Percentiles rank a stretch among this genome's conserved stretches.
Conservation (phyloP, 2,113 vertebrate species). For the Cinclus mexicanus region DNA sequence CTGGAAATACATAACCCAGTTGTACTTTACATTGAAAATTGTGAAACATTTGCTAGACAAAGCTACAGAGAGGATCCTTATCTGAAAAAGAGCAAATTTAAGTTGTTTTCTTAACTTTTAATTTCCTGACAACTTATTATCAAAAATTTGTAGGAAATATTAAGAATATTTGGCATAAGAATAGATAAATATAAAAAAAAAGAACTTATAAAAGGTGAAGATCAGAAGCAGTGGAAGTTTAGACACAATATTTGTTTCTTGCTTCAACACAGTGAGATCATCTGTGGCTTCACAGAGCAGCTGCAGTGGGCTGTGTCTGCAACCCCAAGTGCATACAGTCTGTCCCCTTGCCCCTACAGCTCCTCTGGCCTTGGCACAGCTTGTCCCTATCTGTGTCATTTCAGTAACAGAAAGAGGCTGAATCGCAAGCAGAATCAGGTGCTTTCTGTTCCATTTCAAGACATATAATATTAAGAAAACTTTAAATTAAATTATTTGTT, state of each 20-base stretch:
- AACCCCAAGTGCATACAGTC: too few relatives aligned
- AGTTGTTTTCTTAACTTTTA: background rate
- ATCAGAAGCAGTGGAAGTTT: background rate
- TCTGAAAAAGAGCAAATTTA: background rate
- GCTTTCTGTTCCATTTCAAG: background rate
- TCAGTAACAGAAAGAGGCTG: background rate
- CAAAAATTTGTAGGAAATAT: background rate
- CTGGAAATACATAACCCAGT: background rate
- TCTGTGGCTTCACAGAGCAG: background rate
- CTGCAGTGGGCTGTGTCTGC: accelerated
- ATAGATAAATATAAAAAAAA: background rate
- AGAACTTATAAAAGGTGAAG: accelerated
- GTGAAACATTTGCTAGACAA: background rate
- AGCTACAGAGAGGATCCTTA: background rate
- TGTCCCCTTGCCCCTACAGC: background rate
- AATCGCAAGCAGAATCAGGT: background rate
- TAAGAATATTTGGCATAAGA: background rate
- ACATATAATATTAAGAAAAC: background rate
- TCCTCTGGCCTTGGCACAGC: background rate
- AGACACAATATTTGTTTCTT: background rate
- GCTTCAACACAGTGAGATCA: background rate
- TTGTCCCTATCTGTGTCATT: background rate
- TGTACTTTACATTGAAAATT: background rate
- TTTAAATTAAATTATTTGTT: background rate
- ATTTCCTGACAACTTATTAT: background rate